Conservation (phyloP, 1,140 invertebrate genomes). For the Belonocnema kinseyi region DNA sequence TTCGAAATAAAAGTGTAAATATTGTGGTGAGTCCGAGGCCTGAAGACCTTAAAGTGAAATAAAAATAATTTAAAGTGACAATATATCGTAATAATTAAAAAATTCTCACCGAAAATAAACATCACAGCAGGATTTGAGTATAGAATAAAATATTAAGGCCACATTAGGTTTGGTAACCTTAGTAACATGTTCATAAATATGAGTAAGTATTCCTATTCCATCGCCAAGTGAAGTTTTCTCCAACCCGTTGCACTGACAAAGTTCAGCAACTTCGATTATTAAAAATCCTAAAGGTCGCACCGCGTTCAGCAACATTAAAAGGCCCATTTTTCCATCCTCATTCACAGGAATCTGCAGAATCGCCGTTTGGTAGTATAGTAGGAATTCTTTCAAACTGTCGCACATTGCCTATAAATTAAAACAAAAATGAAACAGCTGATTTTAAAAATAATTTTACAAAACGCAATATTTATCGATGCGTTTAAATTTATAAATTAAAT, state of each 20-base stretch:
- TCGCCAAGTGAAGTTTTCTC: conserved; percentile 65
- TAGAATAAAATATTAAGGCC: conserved; percentile 76
- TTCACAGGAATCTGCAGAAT: conserved; percentile 74
- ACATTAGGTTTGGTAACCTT: conserved; percentile 76
- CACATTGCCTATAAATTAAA: conserved; percentile 74
- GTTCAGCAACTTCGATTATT: conserved; percentile 77
- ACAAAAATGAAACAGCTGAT: too few species aligned
- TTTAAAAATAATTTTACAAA: too few species aligned
- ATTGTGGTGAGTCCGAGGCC: too few species aligned
- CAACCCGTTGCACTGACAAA: conserved; percentile 74
- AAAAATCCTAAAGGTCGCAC: conserved; percentile 74
- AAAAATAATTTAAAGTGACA: conserved; percentile 9
- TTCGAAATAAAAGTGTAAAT: too few species aligned
- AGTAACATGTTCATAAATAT: conserved; percentile 78
- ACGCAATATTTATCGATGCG: too few species aligned
- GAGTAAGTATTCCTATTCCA: conserved; percentile 77
- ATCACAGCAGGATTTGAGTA: conserved; percentile 78
- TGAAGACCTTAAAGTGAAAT: conserved; percentile 21
- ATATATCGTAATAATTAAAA: conserved; percentile 33
- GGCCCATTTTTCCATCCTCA: conserved; percentile 66
- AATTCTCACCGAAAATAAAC: conserved; percentile 79
- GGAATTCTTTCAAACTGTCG: conserved; percentile 75
- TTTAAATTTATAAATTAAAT: too few species aligned
- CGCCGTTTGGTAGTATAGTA: conserved; percentile 76
- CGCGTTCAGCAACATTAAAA: conserved; percentile 74